Evolutionary conservation across 1,140 invertebrate species (phyloP).

Genomic region (Sarcophaga peregrina): DNA sequence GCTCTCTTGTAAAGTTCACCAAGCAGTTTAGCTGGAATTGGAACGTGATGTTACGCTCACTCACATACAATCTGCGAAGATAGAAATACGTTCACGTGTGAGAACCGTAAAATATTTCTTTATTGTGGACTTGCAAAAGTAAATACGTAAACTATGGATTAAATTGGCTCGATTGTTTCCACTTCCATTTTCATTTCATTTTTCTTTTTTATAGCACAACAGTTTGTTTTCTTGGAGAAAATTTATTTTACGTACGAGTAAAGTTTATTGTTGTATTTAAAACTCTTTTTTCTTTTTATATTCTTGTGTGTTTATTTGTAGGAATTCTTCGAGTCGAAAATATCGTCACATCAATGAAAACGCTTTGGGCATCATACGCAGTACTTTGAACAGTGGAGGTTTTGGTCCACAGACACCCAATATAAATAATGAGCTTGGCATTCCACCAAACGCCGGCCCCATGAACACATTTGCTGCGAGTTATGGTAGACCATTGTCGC

Average conservation of each 20-base stretch:
- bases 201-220: no score
- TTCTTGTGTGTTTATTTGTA: constrained; percentile 47
- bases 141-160: no score
- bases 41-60: background rate
- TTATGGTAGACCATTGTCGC: constrained; percentile 62
- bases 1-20: background rate
- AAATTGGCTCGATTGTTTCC: no score
- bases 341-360: constrained; percentile 64
- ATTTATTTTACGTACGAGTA: no score
- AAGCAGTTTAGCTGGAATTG: constrained; percentile 10
- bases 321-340: constrained; percentile 60
- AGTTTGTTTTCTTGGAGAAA: no score
- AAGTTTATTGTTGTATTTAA: no score
- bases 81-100: no score
- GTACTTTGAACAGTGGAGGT: constrained; percentile 59
- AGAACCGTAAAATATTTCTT: no score
- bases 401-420: constrained; percentile 64
- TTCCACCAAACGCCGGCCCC: constrained; percentile 60
- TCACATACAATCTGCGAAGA: no score
- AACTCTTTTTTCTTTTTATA: background rate
- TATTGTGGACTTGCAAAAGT: no score
- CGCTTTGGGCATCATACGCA: constrained; percentile 59
- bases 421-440: constrained; percentile 62
- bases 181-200: no score
- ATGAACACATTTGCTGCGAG: constrained; percentile 63